Conservation (phyloP, 1,140 invertebrate species). For the Drosophila yakuba region DNA sequence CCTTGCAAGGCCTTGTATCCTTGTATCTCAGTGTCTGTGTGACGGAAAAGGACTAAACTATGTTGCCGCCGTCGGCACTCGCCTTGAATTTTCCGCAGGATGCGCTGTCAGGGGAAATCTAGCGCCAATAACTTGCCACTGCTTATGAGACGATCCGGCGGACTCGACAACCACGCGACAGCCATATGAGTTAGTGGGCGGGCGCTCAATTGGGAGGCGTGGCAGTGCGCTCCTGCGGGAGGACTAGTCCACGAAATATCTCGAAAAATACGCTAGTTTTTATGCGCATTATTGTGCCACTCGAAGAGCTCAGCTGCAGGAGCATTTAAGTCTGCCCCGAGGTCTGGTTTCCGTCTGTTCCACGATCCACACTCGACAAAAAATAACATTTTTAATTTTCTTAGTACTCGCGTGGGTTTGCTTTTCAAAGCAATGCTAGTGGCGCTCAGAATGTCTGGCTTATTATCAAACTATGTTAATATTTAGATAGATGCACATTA, state of each 20-base stretch:
- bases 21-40: slow-evolving; percentile 19
- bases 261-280: slow-evolving; percentile 45
- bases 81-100: slow-evolving; percentile 55
- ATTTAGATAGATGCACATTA: too few relatives aligned
- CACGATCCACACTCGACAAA: slow-evolving; percentile 1
- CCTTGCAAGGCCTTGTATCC: neutral
- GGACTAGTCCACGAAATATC: slow-evolving; percentile 27
- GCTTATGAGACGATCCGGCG: slow-evolving; percentile 65
- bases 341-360: slow-evolving; percentile 11
- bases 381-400: neutral
- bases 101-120: slow-evolving; percentile 70
- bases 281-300: slow-evolving; percentile 58
- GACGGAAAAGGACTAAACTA: slow-evolving; percentile 52
- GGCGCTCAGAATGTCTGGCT: too few relatives aligned
- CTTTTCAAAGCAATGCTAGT: too few relatives aligned
- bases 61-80: slow-evolving; percentile 52
- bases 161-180: slow-evolving; percentile 26
- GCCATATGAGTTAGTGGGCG: slow-evolving; percentile 20
- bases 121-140: slow-evolving; percentile 77
- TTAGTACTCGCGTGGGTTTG: neutral
- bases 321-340: slow-evolving; percentile 5
- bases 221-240: slow-evolving; percentile 18
- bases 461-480: too few relatives aligned
- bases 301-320: slow-evolving; percentile 23
- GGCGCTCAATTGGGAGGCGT: slow-evolving; percentile 16